Evolutionary conservation across 2,113 vertebrate genomes (phyloP).

Genomic region (Martes martes): DNA sequence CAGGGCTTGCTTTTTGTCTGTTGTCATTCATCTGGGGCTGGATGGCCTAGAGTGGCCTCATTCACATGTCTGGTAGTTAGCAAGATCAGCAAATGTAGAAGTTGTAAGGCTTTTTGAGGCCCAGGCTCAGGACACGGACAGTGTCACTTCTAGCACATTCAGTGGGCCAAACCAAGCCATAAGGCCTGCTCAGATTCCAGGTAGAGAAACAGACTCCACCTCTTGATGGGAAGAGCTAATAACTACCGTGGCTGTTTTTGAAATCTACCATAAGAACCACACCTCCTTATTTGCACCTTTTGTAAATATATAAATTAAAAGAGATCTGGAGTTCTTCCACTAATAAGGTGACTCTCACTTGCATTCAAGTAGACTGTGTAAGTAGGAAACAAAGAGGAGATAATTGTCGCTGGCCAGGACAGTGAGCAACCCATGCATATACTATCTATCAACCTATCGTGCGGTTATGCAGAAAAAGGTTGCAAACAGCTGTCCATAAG

Average conservation of each 20-base stretch:
- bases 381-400: background rate
- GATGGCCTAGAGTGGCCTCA: background rate
- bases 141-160: background rate
- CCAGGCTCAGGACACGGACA: background rate
- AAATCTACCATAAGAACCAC: slow-evolving; percentile 3
- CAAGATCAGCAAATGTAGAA: background rate
- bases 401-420: background rate
- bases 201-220: background rate
- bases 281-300: background rate
- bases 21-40: background rate
- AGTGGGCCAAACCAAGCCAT: background rate
- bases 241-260: background rate
- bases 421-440: background rate
- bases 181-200: background rate
- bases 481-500: background rate
- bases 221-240: background rate
- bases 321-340: background rate
- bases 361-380: background rate
- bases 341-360: background rate
- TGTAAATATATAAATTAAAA: background rate
- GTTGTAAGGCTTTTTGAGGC: background rate
- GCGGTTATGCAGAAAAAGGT: background rate
- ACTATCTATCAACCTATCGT: background rate
- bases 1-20: background rate
- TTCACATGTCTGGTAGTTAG: background rate